Evolutionary conservation across 2,113 vertebrate genomes (phyloP), one percentile per base, ranked within the genome.

Genomic region (Hippocampus abdominalis): DNA sequence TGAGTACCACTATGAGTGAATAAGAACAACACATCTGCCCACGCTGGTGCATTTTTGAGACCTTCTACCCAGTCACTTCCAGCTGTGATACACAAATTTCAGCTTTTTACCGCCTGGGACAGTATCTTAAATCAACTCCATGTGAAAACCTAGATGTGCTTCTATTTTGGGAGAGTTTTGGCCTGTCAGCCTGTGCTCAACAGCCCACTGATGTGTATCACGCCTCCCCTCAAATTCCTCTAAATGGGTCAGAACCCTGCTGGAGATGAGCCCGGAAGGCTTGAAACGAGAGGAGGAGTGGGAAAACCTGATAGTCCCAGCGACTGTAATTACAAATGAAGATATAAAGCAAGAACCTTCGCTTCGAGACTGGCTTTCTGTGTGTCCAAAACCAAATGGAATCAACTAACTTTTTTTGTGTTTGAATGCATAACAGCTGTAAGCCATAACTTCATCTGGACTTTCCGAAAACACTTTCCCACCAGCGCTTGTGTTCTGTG

Each of bases 221-320:
- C 51, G 61, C 70, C 59, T 76, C 71, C 72, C 56, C 72, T 69
- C 74, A 84, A 83, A 86, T 73, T 72, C 21, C 21, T 59, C 64
- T 71, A 88, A 88, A 79, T 84, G 83, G 85, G 85, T 86, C 83
- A 89, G 73, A 84, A 83, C 77, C 70, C 73, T 71, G 78, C 74
- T 81, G 82, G 85, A 88, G 73, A 71, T 40, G 64, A 82, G 72
- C 64, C 60, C 67, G 42, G 44, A 74, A 76, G 81, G 76, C 69
- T 84, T 73, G 64, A 76, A 27, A 23, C 25, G 44, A 60, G 64
- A 48, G 64, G 66, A 42, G 8, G 70, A 81, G 78, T 73, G 29
- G 71, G 29, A 74, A 77, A 79, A 78, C 70, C 23, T 61, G 61
- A 78, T 71, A 61, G 66, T 86, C 69, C 66, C 73, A 65, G 49